Base-by-base conservation (phyloP, 2,113 vertebrate species). In the Leptosomus discolor region DNA sequence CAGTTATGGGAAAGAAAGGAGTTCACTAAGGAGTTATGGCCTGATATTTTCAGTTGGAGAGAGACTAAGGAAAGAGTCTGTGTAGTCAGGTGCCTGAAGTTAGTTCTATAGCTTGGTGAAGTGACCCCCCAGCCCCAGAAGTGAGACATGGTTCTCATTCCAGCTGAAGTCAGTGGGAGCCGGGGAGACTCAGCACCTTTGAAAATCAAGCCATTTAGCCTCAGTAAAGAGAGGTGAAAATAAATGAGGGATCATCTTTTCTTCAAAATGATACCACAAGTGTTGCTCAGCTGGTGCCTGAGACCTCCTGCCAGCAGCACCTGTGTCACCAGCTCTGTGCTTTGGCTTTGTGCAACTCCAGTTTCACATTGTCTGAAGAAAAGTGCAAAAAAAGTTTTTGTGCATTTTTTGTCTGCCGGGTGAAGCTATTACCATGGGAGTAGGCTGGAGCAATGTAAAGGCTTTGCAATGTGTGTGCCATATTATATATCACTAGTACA, bases 271-370 rank as follows among this genome's bases (percentile, higher is more conserved):
- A 22, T 64, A 18, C 2, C 8, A 50, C 26, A 56, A 60, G 48
- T 32, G 12, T 21, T 57, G 30, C 85, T 90, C 77, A 95, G 50
- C 81, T 90, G 65, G 69, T 53, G 45, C 58, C 43, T 30, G 27
- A 68, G 74, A 79, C 57, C 53, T 85, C 90, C 96, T 88, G 74
- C 69, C 92, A 90, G 74, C 65, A 95, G 27, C 87, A 94, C 77
- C 87, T 87, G 83, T 95, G 71, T 32, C 76, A 88, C 41, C 80
- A 94, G 46, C 48, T 91, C 65, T 29, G 18, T 90, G 69, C 36
- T 64, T 56, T 53, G 65, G 34, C 53, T 96, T 95, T 61, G 48
- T 41, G 53, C 34, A 88, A 46, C 56, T 93, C 39, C 36, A 71
- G 37, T 73, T 76, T 79, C 45, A 50, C 48, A 61, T 45, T 21